These are phyloP conservation scores for Amphilophus citrinellus DNA, from an alignment of 2,113 vertebrate species.

Conservation along the genomic window DNA sequence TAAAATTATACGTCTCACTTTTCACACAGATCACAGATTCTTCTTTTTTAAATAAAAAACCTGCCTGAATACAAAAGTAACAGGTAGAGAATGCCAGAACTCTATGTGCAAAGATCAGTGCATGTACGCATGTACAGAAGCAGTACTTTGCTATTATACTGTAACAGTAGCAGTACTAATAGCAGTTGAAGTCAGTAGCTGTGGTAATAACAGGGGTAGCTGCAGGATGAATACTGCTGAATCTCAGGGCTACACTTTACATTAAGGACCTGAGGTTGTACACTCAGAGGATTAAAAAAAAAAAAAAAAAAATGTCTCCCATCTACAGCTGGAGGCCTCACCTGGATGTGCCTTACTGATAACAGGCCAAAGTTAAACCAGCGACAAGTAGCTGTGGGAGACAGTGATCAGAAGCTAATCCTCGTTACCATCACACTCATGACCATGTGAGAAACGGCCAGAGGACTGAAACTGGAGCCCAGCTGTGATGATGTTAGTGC, in stretches of 20 bases:
- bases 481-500: conserved; percentile 39
- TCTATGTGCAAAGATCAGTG: not conserved
- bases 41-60: not conserved
- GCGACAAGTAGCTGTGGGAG: not conserved
- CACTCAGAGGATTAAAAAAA: not conserved
- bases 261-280: not conserved
- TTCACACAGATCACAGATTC: not conserved
- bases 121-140: not conserved
- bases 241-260: not conserved
- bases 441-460: not conserved
- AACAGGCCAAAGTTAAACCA: not conserved
- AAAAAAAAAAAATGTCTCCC: not conserved
- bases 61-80: not conserved
- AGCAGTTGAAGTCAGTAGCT: not conserved
- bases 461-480: conserved; percentile 7
- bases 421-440: not conserved
- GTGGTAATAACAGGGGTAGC: not conserved
- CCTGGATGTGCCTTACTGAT: not conserved
- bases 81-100: not conserved
- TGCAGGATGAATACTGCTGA: not conserved
- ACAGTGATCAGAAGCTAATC: not conserved
- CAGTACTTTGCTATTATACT: not conserved
- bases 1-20: not conserved
- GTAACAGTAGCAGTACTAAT: not conserved
- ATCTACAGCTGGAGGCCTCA: conserved; percentile 20